phyloP scores from a whole-genome alignment of 64 coral and sea anemone genomes.

The Montipora foliosa region DNA sequence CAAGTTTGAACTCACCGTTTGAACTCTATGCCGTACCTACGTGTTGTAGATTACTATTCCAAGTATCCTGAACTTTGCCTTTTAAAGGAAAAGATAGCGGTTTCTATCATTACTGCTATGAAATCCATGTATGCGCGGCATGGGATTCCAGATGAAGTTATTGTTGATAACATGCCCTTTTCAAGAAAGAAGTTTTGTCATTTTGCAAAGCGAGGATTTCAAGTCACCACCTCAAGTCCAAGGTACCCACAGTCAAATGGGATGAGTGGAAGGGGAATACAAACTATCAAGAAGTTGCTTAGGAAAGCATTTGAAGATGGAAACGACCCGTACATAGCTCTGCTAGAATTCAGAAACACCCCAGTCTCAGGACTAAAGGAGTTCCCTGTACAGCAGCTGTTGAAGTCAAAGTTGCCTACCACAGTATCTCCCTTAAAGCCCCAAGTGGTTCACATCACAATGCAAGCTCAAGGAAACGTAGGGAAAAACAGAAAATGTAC shows the following conservation, averaged over 20 bases:
- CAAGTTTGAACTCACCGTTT: not conserved
- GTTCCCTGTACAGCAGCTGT: slow-evolving; percentile 42
- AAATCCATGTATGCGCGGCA: slow-evolving; percentile 41
- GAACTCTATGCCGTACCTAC: slow-evolving; percentile 38
- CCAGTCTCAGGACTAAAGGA: slow-evolving; percentile 45
- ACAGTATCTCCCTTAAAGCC: slow-evolving; percentile 15
- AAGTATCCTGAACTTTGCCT: slow-evolving; percentile 25
- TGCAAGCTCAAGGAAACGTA: slow-evolving; percentile 24
- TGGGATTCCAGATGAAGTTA: not conserved
- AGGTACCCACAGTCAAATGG: not conserved
- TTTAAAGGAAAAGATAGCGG: slow-evolving; percentile 46
- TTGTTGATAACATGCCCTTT: too few species aligned
- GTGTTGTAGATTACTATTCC: slow-evolving; percentile 64
- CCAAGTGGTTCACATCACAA: slow-evolving; percentile 5
- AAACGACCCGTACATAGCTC: not conserved
- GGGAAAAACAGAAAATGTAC: slow-evolving; percentile 39
- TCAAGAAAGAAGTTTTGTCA: not conserved
- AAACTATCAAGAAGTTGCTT: slow-evolving; percentile 50
- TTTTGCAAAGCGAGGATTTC: slow-evolving; percentile 13
- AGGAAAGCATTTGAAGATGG: not conserved
- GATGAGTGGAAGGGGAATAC: slow-evolving; percentile 39
- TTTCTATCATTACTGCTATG: slow-evolving; percentile 15
- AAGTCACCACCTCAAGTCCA: not conserved
- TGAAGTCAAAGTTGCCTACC: slow-evolving; percentile 40
- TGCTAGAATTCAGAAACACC: slow-evolving; percentile 30